Evolutionary conservation across 2,113 vertebrate genomes (phyloP), one percentile per base, ranked within the genome.

Genomic region (Myrmecophaga tridactyla): DNA sequence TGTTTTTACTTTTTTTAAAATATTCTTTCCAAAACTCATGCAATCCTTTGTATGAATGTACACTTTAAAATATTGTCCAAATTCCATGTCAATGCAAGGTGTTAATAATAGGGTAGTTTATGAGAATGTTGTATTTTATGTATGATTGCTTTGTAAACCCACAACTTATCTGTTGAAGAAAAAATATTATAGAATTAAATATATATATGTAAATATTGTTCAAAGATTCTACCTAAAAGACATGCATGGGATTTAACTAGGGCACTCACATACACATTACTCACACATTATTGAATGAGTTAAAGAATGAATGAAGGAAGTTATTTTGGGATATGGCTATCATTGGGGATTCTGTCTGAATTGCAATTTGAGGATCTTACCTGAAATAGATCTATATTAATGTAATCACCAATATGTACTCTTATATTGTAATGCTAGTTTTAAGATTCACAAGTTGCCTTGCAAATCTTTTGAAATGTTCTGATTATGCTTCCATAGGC

Each of bases 401-500:
- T 46, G 25, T 80, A 83, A 85, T 91, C 70, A 92, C 62, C 36
- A 88, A 75, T n/a, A 90, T 82, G 18, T 17, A 67, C 82, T 81
- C 31, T 87, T 90, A 82, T 77, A 46, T 89, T 85, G 78, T 51
- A 87, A 75, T 81, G 7, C 29, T 56, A 48, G 31, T 23, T 85
- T 90, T 82, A 86, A 67, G 60, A 73, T 69, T 76, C 72, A 78
- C 18, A 87, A 23, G 3, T 73, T 96, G 93, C 18, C 14, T 88
- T 90, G 21, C 11, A 90, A n/a, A 58, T 82, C 15, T 31, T 93
- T 84, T 85, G 29, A 92, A 85, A 78, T 91, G 43, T 88, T 94
- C 51, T 93, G 77, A 94, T 96, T 90, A 81, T 93, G 67, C 56
- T 94, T 95, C 83, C 8, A 25, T 90, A 88, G 72, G 41, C 60